A percentile compares a stretch with the other conserved stretches of the same genome.
phyloP scores from a whole-genome alignment of 2,113 vertebrate species.

The Desmodus rotundus region DNA sequence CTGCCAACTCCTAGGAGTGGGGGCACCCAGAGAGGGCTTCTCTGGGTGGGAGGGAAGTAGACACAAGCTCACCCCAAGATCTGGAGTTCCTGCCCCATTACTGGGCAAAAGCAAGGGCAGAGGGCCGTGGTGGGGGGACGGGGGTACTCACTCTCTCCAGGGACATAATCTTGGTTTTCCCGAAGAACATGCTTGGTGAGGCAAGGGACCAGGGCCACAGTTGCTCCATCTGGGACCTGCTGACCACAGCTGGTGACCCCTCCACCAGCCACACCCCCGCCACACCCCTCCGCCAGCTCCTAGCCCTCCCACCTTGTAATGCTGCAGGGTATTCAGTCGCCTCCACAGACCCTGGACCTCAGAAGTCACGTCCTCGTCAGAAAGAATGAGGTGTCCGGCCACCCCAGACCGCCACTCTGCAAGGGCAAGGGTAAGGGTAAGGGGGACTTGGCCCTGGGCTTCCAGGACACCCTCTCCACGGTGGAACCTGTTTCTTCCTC shows the following conservation, averaged over 20 bases:
- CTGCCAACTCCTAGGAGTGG: background rate
- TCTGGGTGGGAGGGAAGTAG: background rate
- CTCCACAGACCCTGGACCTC: conserved; percentile 97
- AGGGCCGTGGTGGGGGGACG: accelerated
- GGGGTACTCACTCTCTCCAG: conserved; percentile 94
- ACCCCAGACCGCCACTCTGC: conserved; percentile 97
- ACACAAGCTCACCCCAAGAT: background rate
- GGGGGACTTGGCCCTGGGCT: background rate
- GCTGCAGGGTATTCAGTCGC: conserved; percentile 95
- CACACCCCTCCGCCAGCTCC: background rate
- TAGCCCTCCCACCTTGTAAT: conserved; percentile 90
- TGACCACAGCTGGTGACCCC: conserved; percentile 40
- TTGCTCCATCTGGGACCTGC: conserved; percentile 96
- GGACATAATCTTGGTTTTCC: conserved; percentile 95
- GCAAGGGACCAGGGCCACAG: conserved; percentile 94
- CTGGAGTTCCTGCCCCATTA: background rate
- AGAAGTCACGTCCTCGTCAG: conserved; percentile 96
- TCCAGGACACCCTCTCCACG: background rate
- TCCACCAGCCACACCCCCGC: background rate
- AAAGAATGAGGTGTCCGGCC: conserved; percentile 96
- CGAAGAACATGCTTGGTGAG: conserved; percentile 94
- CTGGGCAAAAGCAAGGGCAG: background rate
- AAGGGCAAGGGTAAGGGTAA: conserved; percentile 3
- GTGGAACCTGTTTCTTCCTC: background rate
- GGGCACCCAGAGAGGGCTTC: background rate